Evolutionary conservation across 1,140 invertebrate genomes (phyloP).

Genomic region (Caerostris darwini): DNA sequence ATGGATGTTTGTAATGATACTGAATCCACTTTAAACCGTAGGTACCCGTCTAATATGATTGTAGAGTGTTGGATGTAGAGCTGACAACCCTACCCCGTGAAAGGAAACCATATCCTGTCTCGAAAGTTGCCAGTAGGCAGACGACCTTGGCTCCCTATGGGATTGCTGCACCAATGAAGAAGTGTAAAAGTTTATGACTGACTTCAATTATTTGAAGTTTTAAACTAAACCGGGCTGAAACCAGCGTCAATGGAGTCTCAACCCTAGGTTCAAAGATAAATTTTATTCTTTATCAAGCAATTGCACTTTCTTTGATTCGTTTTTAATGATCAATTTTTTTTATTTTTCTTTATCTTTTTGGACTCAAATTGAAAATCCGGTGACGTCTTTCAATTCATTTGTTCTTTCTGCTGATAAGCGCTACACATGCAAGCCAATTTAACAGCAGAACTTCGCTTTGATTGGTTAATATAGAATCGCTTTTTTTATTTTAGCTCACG

Average conservation of each 20-base stretch:
- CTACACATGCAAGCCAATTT: slow-evolving; percentile 17
- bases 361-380: slow-evolving; percentile 23
- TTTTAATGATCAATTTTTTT: slow-evolving; percentile 33
- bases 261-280: slow-evolving; percentile 41
- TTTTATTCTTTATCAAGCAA: slow-evolving; percentile 41
- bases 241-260: slow-evolving; percentile 43
- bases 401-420: neutral
- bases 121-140: too few relatives aligned
- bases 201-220: slow-evolving; percentile 76
- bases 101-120: too few relatives aligned
- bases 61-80: too few relatives aligned
- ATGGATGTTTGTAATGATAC: too few relatives aligned
- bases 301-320: slow-evolving; percentile 51
- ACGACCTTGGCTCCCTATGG: too few relatives aligned
- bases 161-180: too few relatives aligned
- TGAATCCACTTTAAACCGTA: too few relatives aligned
- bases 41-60: too few relatives aligned
- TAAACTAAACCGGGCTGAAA: slow-evolving; percentile 48
- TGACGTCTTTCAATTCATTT: neutral
- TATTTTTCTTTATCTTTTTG: slow-evolving; percentile 22
- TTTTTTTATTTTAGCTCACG: too few relatives aligned
- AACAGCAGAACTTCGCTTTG: neutral
- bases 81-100: too few relatives aligned
- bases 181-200: too few relatives aligned
- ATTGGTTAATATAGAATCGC: slow-evolving; percentile 24